Conservation (phyloP, 2,797 vertebrate species). For the Geotrypetes seraphini region DNA sequence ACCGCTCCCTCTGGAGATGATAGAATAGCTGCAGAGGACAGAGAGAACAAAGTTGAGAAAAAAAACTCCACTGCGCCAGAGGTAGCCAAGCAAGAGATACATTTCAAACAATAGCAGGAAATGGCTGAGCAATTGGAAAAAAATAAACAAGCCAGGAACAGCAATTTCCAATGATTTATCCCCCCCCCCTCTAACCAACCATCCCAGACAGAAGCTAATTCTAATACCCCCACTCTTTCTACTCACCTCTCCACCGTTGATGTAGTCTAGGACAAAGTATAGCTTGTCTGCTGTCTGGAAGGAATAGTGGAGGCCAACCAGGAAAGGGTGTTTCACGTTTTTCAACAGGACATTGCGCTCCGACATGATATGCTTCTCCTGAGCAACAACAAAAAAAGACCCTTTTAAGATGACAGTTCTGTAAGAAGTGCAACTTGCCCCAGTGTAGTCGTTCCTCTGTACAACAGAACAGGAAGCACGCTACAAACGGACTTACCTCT, state of each 20-base stretch:
- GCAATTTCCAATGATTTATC: slow-evolving; percentile 58
- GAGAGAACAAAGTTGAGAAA: slow-evolving; percentile 19
- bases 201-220: too few relatives aligned
- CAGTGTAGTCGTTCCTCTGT: too few relatives aligned
- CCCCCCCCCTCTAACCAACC: too few relatives aligned
- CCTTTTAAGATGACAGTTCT: slow-evolving; percentile 1
- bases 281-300: slow-evolving; percentile 95
- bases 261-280: slow-evolving; percentile 95
- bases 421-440: background rate
- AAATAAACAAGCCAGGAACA: slow-evolving; percentile 29
- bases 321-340: slow-evolving; percentile 94
- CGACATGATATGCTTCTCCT: slow-evolving; percentile 99
- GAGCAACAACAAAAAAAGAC: background rate
- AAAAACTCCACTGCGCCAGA: background rate
- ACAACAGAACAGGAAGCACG: too few relatives aligned
- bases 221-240: slow-evolving; percentile 27
- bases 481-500: slow-evolving; percentile 60
- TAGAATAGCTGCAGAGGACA: slow-evolving; percentile 83
- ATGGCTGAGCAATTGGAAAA: slow-evolving; percentile 43
- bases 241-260: slow-evolving; percentile 94
- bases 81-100: slow-evolving; percentile 48
- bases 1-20: slow-evolving; percentile 93
- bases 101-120: slow-evolving; percentile 75
- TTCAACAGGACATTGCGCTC: slow-evolving; percentile 93
- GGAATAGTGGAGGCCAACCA: slow-evolving; percentile 93